phyloP scores from a whole-genome alignment of 35 echinoderm and acorn worm species.

The Apostichopus parvimensis region DNA sequence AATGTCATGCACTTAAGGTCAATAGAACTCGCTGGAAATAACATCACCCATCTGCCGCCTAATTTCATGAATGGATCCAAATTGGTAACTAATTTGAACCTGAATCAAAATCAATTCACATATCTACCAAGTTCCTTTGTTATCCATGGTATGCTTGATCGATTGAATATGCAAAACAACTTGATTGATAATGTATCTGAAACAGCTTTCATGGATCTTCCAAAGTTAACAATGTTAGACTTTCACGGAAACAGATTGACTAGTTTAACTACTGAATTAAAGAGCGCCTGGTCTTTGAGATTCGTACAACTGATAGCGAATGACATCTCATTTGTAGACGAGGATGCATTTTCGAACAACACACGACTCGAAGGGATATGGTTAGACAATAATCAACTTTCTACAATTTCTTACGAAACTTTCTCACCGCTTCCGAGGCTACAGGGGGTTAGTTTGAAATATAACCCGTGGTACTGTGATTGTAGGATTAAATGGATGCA shows the following conservation, averaged over 20 bases:
- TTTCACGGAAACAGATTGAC: background rate
- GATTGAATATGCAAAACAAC: background rate
- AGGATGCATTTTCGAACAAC: conserved; percentile 8
- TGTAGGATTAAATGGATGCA: conserved; percentile 72
- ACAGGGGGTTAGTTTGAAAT: background rate
- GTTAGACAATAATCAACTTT: background rate
- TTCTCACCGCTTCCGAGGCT: background rate
- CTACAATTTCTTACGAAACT: background rate
- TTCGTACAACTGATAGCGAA: background rate
- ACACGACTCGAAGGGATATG: background rate
- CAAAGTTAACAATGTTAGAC: background rate
- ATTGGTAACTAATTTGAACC: background rate
- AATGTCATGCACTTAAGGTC: background rate
- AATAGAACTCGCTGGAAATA: background rate
- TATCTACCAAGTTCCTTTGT: background rate
- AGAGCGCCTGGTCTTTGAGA: background rate
- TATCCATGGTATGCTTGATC: background rate
- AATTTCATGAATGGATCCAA: background rate
- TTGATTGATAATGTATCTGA: conserved; percentile 4
- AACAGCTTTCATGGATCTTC: background rate
- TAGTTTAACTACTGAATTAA: conserved; percentile 5
- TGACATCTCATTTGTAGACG: background rate
- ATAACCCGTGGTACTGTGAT: conserved; percentile 79
- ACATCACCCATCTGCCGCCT: background rate
- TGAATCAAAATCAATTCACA: background rate